Evolutionary conservation across 2,113 vertebrate genomes (phyloP).

Genomic region (Tachysurus vachellii): DNA sequence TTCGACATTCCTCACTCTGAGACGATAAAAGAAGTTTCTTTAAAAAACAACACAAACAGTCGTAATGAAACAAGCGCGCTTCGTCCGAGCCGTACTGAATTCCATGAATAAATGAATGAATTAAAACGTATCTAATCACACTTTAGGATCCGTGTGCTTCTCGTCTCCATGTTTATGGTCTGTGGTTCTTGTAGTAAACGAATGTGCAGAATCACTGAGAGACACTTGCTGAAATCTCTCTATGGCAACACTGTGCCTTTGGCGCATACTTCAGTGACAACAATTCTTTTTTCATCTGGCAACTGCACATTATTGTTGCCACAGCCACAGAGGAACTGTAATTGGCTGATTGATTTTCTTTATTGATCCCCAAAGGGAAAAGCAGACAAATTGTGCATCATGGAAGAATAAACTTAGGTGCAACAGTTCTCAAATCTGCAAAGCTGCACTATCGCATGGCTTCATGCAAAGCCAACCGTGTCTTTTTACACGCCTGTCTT

Average conservation of each 20-base stretch:
- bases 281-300: slow-evolving; percentile 64
- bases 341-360: slow-evolving; percentile 47
- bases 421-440: slow-evolving; percentile 3
- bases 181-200: slow-evolving; percentile 62
- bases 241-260: slow-evolving; percentile 66
- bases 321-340: slow-evolving; percentile 46
- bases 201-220: slow-evolving; percentile 62
- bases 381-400: slow-evolving; percentile 27
- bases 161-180: slow-evolving; percentile 33
- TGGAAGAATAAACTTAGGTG: slow-evolving; percentile 23
- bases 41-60: slow-evolving; percentile 66
- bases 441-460: neutral
- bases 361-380: slow-evolving; percentile 40
- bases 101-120: slow-evolving; percentile 76
- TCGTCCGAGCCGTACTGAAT: slow-evolving; percentile 67
- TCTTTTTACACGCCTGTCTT: slow-evolving; percentile 1
- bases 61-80: slow-evolving; percentile 69
- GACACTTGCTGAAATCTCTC: slow-evolving; percentile 57
- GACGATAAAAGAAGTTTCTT: slow-evolving; percentile 57
- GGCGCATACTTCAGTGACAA: slow-evolving; percentile 68
- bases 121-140: slow-evolving; percentile 75
- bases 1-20: slow-evolving; percentile 61
- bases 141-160: slow-evolving; percentile 59
- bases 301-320: slow-evolving; percentile 61
- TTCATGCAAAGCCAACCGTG: neutral